phyloP scores from a whole-genome alignment of 1,140 invertebrate genomes.

The Procambarus clarkii region DNA sequence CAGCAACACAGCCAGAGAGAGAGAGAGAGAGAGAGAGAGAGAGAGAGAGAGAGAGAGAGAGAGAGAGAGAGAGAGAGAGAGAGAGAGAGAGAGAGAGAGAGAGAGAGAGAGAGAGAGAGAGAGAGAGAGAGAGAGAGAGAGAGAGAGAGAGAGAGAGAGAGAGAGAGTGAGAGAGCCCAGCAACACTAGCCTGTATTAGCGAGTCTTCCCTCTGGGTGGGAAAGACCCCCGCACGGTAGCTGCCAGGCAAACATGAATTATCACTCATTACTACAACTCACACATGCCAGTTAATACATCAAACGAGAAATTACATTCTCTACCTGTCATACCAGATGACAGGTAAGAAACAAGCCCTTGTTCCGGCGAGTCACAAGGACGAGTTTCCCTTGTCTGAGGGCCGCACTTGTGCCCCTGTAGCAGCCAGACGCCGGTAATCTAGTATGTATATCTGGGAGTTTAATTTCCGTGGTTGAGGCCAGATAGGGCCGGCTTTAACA shows the following conservation, averaged over 20 bases:
- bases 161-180: too few relatives aligned
- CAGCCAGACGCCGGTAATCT: slow-evolving; percentile 52
- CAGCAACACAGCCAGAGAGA: too few relatives aligned
- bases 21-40: too few relatives aligned
- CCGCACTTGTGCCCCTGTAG: slow-evolving; percentile 9
- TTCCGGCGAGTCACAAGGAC: not conserved
- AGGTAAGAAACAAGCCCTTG: not conserved
- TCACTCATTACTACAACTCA: slow-evolving; percentile 63
- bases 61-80: too few relatives aligned
- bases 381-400: not conserved
- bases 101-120: too few relatives aligned
- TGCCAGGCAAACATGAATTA: slow-evolving; percentile 60
- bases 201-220: not conserved
- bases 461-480: slow-evolving; percentile 61
- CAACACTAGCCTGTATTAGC: not conserved
- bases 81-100: too few relatives aligned
- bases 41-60: too few relatives aligned
- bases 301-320: slow-evolving; percentile 61
- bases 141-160: too few relatives aligned
- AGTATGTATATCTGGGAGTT: slow-evolving; percentile 66
- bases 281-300: slow-evolving; percentile 62
- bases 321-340: slow-evolving; percentile 41
- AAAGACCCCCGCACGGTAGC: not conserved
- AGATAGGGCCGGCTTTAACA: slow-evolving; percentile 55
- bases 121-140: too few relatives aligned